Base-by-base conservation (phyloP, 2,888 invertebrate species). In the Trichacis sp. region DNA sequence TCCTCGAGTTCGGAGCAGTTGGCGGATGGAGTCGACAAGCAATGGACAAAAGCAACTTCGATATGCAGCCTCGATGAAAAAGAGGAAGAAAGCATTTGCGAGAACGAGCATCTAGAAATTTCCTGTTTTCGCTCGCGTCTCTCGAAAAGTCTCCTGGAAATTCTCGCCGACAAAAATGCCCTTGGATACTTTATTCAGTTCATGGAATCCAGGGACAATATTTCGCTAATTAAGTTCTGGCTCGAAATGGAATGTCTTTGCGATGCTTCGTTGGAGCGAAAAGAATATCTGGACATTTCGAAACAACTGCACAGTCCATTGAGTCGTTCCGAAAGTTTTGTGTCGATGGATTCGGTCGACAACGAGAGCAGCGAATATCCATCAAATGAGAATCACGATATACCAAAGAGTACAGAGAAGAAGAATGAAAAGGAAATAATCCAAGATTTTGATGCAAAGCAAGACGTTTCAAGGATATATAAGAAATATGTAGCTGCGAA, bases 151-250 rank as follows among this genome's bases (percentile, higher is more conserved):
- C 86, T 96, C 62, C 85, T 87, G 61, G 92, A 95, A 76, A 90
- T 94, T 69, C 86, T 97, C 12, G 85, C 88, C 19, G 94, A 95
- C 83, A 92, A 92, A 80, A 90, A 90, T 79, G 93, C 93, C 56
- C 86, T 96, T 19, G 91, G 91, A 46, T 93, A 94, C 84, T 94
- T 96, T 81, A 88, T 94, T 55, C 93, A 95, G 77, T 97, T 90
- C 84, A 89, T 97, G 89, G 94, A 95, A 77, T 87, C 90, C n/a
- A 88, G 89, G 69, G 90, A 90, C 58, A 89, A 89, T 54, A 84
- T 91, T 55, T 84, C 88, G 15, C 85, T 91, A 29, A 87, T 94
- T 1, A 91, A 91, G 81, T 92, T 93, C 82, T 93, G 91, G 89
- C 81, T 93, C 69, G 93, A 93, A 76, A 88, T 92, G 43, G 91